Conservation (phyloP, 2,113 vertebrate species). For the Platysteira castanea region DNA sequence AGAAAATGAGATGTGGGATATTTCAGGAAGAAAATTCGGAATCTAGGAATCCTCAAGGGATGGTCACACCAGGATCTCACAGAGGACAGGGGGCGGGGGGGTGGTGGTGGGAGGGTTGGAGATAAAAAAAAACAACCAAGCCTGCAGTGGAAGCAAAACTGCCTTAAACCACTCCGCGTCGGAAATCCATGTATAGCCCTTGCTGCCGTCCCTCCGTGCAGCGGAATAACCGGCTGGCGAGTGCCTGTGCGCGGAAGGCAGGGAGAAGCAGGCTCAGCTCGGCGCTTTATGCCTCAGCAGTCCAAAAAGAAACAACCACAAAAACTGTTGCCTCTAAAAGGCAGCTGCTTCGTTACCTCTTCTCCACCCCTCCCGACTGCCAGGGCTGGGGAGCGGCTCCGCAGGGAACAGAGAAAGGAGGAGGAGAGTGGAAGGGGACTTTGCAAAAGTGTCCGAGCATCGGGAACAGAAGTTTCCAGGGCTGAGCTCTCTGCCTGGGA, state of each 20-base stretch:
- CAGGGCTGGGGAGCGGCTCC: not conserved
- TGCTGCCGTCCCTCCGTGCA: not conserved
- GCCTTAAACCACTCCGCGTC: not conserved
- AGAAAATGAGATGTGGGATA: not conserved
- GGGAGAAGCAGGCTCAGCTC: not conserved
- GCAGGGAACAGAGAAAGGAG: not conserved
- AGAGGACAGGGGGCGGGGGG: not conserved
- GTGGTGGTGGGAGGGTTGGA: no score
- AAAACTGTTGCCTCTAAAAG: conserved; percentile 49
- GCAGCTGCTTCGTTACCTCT: conserved; percentile 25
- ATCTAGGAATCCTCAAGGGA: not conserved
- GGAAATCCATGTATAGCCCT: conserved; percentile 2
- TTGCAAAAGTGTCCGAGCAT: not conserved
- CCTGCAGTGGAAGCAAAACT: not conserved
- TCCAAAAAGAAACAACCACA: conserved; percentile 23
- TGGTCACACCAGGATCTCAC: not conserved
- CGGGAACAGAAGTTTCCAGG: conserved; percentile 2
- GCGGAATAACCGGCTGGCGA: not conserved
- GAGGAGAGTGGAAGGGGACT: not conserved
- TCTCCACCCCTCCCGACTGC: not conserved
- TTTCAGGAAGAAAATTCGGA: not conserved
- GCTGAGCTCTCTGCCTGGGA: not conserved
- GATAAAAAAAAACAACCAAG: not conserved
- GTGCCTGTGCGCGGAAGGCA: not conserved
- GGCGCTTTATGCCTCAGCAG: not conserved